phyloP scores from a whole-genome alignment of 2,113 vertebrate genomes.

The Propithecus coquereli region DNA sequence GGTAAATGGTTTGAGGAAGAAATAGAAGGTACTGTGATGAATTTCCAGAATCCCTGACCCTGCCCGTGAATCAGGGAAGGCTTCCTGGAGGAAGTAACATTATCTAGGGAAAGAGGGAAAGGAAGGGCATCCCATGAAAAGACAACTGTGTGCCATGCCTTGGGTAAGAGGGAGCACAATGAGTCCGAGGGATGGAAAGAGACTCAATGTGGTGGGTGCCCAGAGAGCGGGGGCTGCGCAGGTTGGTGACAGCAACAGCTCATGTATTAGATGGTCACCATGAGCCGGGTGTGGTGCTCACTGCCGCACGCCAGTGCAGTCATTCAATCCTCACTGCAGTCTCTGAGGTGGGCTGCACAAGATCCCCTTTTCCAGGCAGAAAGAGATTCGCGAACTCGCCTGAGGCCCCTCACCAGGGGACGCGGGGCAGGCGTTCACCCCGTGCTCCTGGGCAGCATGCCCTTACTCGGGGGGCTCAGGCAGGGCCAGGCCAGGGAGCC shows the following conservation, averaged over 20 bases:
- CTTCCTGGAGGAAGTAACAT: background rate
- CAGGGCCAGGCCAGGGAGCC: background rate
- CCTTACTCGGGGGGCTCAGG: rapidly evolving
- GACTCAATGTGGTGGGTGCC: background rate
- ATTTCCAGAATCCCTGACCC: background rate
- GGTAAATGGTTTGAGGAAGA: background rate
- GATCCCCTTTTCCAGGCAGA: no score
- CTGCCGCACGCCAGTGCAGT: rapidly evolving
- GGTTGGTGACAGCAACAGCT: background rate
- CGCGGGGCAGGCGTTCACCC: rapidly evolving
- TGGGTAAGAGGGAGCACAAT: background rate
- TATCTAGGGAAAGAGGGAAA: background rate
- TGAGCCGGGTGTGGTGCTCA: background rate
- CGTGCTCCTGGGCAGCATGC: rapidly evolving
- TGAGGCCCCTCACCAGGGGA: no score
- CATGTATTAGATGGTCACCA: rapidly evolving
- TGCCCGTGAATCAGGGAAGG: background rate
- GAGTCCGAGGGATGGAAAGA: background rate
- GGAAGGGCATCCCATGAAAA: background rate
- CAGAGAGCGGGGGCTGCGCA: background rate
- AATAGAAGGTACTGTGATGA: no score
- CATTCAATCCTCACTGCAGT: rapidly evolving
- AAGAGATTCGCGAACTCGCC: background rate
- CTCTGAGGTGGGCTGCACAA: no score
- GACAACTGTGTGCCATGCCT: background rate